Evolutionary conservation across 2,888 invertebrate genomes (phyloP).

Genomic region (Phymatocera aterrima): DNA sequence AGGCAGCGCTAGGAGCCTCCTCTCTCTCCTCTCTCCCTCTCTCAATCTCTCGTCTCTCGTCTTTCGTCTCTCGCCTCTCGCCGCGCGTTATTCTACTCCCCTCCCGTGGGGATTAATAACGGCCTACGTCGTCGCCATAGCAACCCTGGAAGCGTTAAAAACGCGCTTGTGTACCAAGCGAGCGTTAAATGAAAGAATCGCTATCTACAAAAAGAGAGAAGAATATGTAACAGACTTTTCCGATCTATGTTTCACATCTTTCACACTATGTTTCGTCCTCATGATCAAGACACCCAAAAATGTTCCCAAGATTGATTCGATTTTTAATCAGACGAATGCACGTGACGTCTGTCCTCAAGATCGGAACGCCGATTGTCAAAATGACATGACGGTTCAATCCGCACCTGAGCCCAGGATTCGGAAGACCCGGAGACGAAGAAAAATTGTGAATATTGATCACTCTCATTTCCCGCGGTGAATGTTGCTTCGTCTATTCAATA

Average conservation of each 20-base stretch:
- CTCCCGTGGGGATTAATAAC: slow-evolving; percentile 70
- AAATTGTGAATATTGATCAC: slow-evolving; percentile 72
- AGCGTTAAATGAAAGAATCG: slow-evolving; percentile 45
- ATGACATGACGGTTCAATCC: neutral
- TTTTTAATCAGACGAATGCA: neutral
- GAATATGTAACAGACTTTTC: slow-evolving; percentile 8
- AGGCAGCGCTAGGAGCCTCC: slow-evolving; percentile 53
- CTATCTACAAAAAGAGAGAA: slow-evolving; percentile 26
- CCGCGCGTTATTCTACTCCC: slow-evolving; percentile 60
- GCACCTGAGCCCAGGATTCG: neutral
- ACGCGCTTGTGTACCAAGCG: slow-evolving; percentile 50
- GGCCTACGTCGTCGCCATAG: slow-evolving; percentile 70
- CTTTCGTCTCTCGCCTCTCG: slow-evolving; percentile 45
- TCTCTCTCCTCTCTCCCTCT: slow-evolving; percentile 49
- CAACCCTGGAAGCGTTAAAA: slow-evolving; percentile 65
- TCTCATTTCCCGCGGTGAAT: slow-evolving; percentile 59
- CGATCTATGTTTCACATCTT: neutral
- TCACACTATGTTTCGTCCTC: neutral
- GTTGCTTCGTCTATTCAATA: neutral
- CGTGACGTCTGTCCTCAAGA: neutral
- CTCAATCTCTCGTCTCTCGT: slow-evolving; percentile 49
- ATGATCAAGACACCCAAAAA: neutral
- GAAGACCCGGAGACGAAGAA: neutral
- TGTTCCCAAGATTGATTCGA: neutral
- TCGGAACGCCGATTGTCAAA: neutral